phyloP scores from a whole-genome alignment of 2,888 invertebrate species.

The Zygaena filipendulae region DNA sequence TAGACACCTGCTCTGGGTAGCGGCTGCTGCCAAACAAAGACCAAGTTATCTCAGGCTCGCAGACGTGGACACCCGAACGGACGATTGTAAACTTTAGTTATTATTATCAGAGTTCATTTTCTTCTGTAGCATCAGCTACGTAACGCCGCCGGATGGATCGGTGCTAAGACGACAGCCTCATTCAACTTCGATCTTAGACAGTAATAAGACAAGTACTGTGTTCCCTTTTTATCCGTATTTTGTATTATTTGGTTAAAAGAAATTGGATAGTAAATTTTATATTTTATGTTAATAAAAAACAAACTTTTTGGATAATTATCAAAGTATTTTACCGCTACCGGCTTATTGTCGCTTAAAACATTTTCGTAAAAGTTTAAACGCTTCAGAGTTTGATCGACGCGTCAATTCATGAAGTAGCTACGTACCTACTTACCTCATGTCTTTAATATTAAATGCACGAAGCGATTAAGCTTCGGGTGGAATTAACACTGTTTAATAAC shows the following conservation, averaged over 20 bases:
- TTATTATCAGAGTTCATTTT: conserved; percentile 27
- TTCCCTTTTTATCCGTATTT: too few relatives aligned
- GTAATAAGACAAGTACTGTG: too few relatives aligned
- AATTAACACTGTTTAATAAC: conserved; percentile 44
- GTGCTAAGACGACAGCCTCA: conserved; percentile 35
- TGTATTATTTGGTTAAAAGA: too few relatives aligned
- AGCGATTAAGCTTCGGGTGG: conserved; percentile 39
- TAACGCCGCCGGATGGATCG: conserved; percentile 34
- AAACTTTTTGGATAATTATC: too few relatives aligned
- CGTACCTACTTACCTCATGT: too few relatives aligned
- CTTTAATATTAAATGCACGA: conserved; percentile 39
- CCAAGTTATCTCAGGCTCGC: conserved; percentile 60
- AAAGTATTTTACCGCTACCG: too few relatives aligned
- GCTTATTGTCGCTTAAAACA: too few relatives aligned
- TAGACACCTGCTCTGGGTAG: conserved; percentile 64
- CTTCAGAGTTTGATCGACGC: conserved; percentile 35
- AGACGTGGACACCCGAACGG: conserved; percentile 30
- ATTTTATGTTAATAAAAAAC: too few relatives aligned
- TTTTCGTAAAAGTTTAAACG: too few relatives aligned
- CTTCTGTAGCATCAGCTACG: conserved; percentile 17
- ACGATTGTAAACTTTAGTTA: conserved; percentile 34
- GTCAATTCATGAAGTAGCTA: conserved; percentile 30
- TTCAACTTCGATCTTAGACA: conserved; percentile 45
- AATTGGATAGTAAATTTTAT: too few relatives aligned
- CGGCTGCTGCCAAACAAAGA: conserved; percentile 57